phyloP scores from a whole-genome alignment of 1,140 invertebrate species.

The Lepidurus packardi region DNA sequence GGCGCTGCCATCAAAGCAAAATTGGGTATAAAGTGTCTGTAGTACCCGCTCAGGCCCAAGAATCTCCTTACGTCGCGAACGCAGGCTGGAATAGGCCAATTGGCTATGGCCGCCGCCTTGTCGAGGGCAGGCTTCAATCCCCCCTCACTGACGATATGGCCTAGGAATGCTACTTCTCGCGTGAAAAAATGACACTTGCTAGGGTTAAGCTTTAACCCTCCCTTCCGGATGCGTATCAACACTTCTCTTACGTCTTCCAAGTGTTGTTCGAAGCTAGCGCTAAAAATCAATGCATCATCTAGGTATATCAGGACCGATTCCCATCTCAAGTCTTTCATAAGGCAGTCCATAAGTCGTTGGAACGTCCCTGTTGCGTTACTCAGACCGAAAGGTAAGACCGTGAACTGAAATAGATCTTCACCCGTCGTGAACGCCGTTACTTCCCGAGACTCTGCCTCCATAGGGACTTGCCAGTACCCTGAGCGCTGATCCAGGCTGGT shows the following conservation, averaged over 20 bases:
- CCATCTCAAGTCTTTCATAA: slow-evolving; percentile 36
- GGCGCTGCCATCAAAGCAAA: slow-evolving; percentile 41
- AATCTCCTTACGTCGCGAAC: slow-evolving; percentile 40
- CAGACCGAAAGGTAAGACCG: slow-evolving; percentile 39
- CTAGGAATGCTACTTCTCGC: background rate
- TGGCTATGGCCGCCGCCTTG: slow-evolving; percentile 41
- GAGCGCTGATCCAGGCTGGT: slow-evolving; percentile 43
- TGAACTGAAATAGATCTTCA: slow-evolving; percentile 38
- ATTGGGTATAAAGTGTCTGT: slow-evolving; percentile 44
- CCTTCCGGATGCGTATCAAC: background rate
- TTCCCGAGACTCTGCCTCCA: slow-evolving; percentile 41
- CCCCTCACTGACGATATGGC: background rate
- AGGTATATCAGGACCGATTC: background rate
- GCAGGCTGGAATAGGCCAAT: background rate
- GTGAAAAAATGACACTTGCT: background rate
- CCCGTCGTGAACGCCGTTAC: slow-evolving; percentile 49
- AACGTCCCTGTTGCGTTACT: slow-evolving; percentile 36
- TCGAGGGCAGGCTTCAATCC: background rate
- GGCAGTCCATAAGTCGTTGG: slow-evolving; percentile 35
- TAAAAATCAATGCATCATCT: slow-evolving; percentile 17
- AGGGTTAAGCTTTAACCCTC: background rate
- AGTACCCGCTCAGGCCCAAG: slow-evolving; percentile 46
- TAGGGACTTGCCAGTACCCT: slow-evolving; percentile 47
- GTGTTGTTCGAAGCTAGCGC: slow-evolving; percentile 22
- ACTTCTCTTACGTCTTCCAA: slow-evolving; percentile 26